phyloP scores from a whole-genome alignment of 1,140 invertebrate genomes.

The Eciton burchellii region DNA sequence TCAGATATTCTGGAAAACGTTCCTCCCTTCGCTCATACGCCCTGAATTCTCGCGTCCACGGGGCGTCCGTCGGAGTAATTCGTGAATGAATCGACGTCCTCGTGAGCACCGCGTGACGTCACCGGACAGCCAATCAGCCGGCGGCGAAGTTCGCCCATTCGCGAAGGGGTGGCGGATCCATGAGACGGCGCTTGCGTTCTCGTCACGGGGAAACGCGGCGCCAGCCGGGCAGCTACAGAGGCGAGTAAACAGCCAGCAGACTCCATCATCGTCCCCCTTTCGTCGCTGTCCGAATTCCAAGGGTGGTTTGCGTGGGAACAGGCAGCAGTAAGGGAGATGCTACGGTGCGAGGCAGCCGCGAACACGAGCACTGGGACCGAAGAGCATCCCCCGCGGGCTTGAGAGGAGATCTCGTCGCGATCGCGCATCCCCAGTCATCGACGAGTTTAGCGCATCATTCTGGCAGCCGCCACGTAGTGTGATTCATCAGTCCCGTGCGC shows the following conservation, averaged over 20 bases:
- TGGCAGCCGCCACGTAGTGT: constrained; percentile 23
- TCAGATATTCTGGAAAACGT: too few relatives aligned
- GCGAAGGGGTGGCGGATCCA: constrained; percentile 71
- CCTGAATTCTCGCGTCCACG: background rate
- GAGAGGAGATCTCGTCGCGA: background rate
- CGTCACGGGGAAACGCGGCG: constrained; percentile 61
- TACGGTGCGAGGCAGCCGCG: constrained; percentile 26
- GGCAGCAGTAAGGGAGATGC: constrained; percentile 51
- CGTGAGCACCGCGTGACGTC: constrained; percentile 61
- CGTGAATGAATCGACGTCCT: constrained; percentile 60
- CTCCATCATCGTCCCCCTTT: constrained; percentile 14
- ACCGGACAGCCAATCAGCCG: constrained; percentile 34
- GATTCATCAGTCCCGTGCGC: constrained; percentile 1
- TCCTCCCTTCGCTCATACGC: background rate
- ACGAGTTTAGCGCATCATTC: background rate
- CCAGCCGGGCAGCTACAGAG: constrained; percentile 43
- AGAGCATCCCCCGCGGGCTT: background rate
- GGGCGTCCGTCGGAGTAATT: constrained; percentile 63
- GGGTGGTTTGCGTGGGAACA: constrained; percentile 17
- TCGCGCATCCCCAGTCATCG: background rate
- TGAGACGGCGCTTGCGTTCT: constrained; percentile 76
- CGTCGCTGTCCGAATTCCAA: constrained; percentile 46
- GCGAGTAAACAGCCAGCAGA: background rate
- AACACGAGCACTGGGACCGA: background rate
- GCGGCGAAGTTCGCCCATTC: background rate